Evolutionary conservation across 2,888 invertebrate genomes (phyloP).

Genomic region (Synanthedon tipuliformis): DNA sequence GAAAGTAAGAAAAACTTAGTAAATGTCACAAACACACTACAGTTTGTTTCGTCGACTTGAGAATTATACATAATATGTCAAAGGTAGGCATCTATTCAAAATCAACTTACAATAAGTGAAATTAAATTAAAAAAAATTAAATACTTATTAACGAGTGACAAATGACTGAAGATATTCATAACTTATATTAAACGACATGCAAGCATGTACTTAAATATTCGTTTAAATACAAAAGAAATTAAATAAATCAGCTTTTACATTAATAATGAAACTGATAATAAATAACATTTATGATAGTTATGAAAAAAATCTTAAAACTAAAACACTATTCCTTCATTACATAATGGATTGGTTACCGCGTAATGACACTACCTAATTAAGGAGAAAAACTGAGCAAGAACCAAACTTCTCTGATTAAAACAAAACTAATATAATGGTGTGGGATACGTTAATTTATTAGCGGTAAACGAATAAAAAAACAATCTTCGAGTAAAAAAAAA

Average conservation of each 20-base stretch:
- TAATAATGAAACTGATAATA: conserved; percentile 68
- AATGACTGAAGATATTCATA: conserved; percentile 65
- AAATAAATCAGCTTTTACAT: conserved; percentile 66
- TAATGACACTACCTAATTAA: conserved; percentile 43
- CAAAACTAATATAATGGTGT: conserved; percentile 23
- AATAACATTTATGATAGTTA: conserved; percentile 67
- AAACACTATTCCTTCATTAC: conserved; percentile 61
- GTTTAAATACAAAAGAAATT: conserved; percentile 68
- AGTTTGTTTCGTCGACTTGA: conserved; percentile 57
- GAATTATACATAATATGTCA: conserved; percentile 24
- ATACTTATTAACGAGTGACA: conserved; percentile 69
- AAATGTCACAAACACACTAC: conserved; percentile 66
- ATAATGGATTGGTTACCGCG: conserved; percentile 53
- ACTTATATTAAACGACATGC: conserved; percentile 61
- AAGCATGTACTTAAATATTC: conserved; percentile 47
- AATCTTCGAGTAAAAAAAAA: background rate
- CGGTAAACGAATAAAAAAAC: background rate
- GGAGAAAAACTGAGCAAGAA: conserved; percentile 57
- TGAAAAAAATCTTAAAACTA: conserved; percentile 59
- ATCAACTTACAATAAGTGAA: conserved; percentile 58
- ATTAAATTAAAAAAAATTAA: conserved; percentile 68
- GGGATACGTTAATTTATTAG: background rate
- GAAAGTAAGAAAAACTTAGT: conserved; percentile 67
- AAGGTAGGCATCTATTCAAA: conserved; percentile 57
- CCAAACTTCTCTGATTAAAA: conserved; percentile 46